Evolutionary conservation across 2,888 invertebrate species (phyloP), one percentile per base, ranked within the genome.

Genomic region (Dryobota labecula): DNA sequence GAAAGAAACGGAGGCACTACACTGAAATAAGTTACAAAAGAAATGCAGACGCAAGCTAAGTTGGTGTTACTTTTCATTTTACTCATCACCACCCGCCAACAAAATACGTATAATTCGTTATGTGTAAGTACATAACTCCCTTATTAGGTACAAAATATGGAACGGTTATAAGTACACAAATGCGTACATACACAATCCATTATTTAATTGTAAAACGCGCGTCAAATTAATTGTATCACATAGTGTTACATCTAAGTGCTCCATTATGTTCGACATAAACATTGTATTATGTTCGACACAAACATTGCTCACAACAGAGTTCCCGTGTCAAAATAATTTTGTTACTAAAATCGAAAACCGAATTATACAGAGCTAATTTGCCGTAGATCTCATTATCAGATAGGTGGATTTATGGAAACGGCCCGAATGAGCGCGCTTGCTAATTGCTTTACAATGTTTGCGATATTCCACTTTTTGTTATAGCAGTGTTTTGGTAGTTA

Each of bases 311-410:
- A 51, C 63, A 60, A 67, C 69, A 68, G 49, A 64, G 45, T 68
- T 76, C 70, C 62, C 73, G 11, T 77, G 83, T 84, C 77, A 78
- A 73, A 66, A 77, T 85, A 82, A 85, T 84, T 86, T 84, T 83
- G 82, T 84, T 84, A 86, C 72, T 77, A 76, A 84, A 79, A 84
- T 85, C 70, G 80, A 80, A 81, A 83, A 84, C 84, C 80, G 83
- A 86, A 86, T 88, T 83, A 88, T 76, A 79, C 76, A 61, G 80
- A 76, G 86, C 85, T 88, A 90, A 89, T 90, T 89, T 83, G 83
- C 79, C 82, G 86, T 81, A 84, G 89, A 89, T 90, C 87, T 90
- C 87, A 88, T 89, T 90, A 90, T 76, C 74, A 85, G 89, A 89
- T 89, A 80, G 74, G 61, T 64, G 81, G 78, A 87, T 89, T 87